Evolutionary conservation across 2,113 vertebrate genomes (phyloP).

Genomic region (Phocoena sinus): DNA sequence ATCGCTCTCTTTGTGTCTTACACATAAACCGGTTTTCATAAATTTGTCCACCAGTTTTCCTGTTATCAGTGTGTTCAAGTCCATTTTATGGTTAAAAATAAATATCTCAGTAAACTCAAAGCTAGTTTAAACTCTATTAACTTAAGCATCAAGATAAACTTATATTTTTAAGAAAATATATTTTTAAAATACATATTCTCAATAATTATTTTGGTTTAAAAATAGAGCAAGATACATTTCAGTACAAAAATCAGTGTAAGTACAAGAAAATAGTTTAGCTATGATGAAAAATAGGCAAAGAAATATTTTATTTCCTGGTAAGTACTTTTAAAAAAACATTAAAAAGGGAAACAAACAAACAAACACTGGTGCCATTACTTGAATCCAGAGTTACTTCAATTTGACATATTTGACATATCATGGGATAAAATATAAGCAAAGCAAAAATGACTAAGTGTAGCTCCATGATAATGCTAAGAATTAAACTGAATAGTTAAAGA

Average conservation of each 20-base stretch:
- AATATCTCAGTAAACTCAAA: not conserved
- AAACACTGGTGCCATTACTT: not conserved
- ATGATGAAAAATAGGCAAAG: not conserved
- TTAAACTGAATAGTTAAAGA: not conserved
- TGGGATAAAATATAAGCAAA: slow-evolving; percentile 27
- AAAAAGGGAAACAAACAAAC: not conserved
- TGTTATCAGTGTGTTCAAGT: not conserved
- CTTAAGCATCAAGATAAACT: not conserved
- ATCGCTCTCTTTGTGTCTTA: not conserved
- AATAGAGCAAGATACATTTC: not conserved
- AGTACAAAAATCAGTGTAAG: not conserved
- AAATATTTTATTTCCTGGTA: not conserved
- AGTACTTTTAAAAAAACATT: not conserved
- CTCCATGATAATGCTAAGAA: not conserved
- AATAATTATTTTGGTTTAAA: slow-evolving; percentile 23
- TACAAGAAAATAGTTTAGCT: not conserved
- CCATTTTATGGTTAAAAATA: not conserved
- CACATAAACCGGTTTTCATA: not conserved
- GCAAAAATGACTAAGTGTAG: slow-evolving; percentile 18
- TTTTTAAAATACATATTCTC: not conserved
- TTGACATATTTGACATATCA: slow-evolving; percentile 29
- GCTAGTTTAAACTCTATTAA: not conserved
- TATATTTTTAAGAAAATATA: not conserved
- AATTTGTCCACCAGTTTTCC: not conserved
- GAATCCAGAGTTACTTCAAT: slow-evolving; percentile 3